Base-by-base conservation (phyloP, 1,140 invertebrate species). In the Trichomalopsis sarcophagae region DNA sequence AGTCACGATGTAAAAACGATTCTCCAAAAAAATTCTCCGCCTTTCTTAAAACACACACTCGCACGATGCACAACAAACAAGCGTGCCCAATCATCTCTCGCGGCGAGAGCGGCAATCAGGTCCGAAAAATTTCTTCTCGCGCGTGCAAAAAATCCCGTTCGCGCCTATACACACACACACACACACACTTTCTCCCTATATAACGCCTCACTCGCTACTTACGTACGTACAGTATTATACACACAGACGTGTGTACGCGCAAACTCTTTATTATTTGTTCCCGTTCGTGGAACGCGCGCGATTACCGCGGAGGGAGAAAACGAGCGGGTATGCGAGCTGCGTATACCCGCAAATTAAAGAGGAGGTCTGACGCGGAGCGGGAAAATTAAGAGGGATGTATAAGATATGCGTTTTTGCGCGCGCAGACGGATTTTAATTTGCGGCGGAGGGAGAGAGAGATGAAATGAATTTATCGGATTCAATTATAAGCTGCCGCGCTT, bases 401-500 rank as follows among this genome's bases (percentile, higher is more conserved):
- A 62, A 84, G 76, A 27, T 80, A 40, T 69, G 73, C 50, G 40
- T 84, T 62, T 73, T 77, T 69, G 68, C 68, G 7, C 23, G 27
- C 27, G 68, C 30, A 62, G 55, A 62, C 36, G 73, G 23, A 17
- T 68, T 84, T 84, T 77, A 78, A 84, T 84, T 71, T 69, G 40
- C 75, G n/a, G 23, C 27, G 47, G 33, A 36, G 33, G 23, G 17
- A 21, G 68, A 69, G 11, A 27, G 11, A 71, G 27, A 71, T n/a
- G 40, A 84, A 78, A 77, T 84, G 76, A 79, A 84, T 84, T 84
- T 84, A 84, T 84, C 68, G 66, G 47, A 84, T 84, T 84, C 84
- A 84, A 84, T 84, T 79, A 84, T 55, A 62, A 62, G 23, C 66
- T 17, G 62, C 21, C 10, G 44, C n/a, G 21, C 23, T 84, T 84